Base-by-base conservation (phyloP, 2,888 invertebrate genomes). In the Megalurothrips usitatus region DNA sequence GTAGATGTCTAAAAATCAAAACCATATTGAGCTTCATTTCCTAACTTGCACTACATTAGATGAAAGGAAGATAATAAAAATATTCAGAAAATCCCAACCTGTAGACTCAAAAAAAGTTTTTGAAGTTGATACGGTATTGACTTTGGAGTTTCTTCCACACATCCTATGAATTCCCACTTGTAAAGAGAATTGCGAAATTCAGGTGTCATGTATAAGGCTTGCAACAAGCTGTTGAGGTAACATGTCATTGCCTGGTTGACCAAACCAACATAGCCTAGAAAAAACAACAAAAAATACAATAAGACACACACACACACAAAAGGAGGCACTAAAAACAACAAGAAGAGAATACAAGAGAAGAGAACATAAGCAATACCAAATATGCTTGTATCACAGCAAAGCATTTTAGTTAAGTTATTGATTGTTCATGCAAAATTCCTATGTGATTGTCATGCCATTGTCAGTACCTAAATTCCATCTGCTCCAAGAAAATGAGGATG, bases 161-260 rank as follows among this genome's bases (percentile, higher is more conserved):
- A 86, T 11, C 91, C 92, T 85, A 92, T 92, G 85, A 92, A 94
- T 86, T 93, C 92, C 94, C 94, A 94, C 85, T 92, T 92, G 86
- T 96, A 96, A 58, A 96, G 88, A 4, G 94, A 94, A 88, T 96
- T 96, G 68, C 96, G 90, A 86, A 96, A 96, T 87, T 96, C 96
- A 0, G 96, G 96, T 1, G 96, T 96, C 95, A 96, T 96, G 86
- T 91, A 96, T 9, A 96, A 88, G 0, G 96, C 94, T 88, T 96
- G 96, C 43, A 96, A 88, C 79, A 96, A 89, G 87, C 95, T 95
- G 88, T 96, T 96, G 82, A 96, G 89, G 86, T 96, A 96, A 86
- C 96, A 96, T 0, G 96, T 96, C 96, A 96, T 96, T 0, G 96
- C 96, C 87, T 96, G 94, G 87, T 96, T 96, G 12, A 95, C 94